Conservation (phyloP, 2,888 invertebrate species). For the Epinotia nisella region DNA sequence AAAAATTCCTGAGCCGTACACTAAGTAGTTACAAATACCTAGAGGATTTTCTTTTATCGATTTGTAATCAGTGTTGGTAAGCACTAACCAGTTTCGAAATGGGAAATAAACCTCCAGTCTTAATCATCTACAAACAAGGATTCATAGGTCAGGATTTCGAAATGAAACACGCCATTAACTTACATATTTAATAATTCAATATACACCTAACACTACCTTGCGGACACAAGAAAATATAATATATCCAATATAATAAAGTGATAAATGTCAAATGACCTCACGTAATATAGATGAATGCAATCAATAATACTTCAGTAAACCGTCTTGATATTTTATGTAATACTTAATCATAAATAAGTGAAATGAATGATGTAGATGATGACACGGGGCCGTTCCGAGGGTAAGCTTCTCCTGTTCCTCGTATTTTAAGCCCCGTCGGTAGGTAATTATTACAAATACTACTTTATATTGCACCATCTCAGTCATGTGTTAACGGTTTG, state of each 20-base stretch:
- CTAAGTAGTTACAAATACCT: no score
- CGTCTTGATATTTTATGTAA: slow-evolving; percentile 24
- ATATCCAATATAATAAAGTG: slow-evolving; percentile 54
- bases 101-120: no score
- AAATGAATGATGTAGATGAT: slow-evolving; percentile 30
- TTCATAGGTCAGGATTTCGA: slow-evolving; percentile 1
- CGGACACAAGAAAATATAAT: slow-evolving; percentile 69
- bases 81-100: no score
- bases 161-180: slow-evolving; percentile 57
- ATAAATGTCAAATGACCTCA: slow-evolving; percentile 39
- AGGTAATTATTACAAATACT: slow-evolving; percentile 40
- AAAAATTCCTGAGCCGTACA: no score
- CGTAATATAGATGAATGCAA: slow-evolving; percentile 36
- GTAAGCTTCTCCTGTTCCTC: slow-evolving; percentile 22
- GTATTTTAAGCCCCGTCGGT: slow-evolving; percentile 24
- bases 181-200: slow-evolving; percentile 80
- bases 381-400: slow-evolving; percentile 24
- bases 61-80: no score
- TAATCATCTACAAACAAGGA: no score
- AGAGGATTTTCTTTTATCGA: no score
- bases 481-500: slow-evolving; percentile 42
- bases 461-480: slow-evolving; percentile 43
- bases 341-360: slow-evolving; percentile 12
- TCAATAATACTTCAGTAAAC: slow-evolving; percentile 43
- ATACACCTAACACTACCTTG: slow-evolving; percentile 81